These are phyloP conservation scores for Danaus plexippus DNA, from an alignment of 1,140 invertebrate species.

Conservation along the genomic window DNA sequence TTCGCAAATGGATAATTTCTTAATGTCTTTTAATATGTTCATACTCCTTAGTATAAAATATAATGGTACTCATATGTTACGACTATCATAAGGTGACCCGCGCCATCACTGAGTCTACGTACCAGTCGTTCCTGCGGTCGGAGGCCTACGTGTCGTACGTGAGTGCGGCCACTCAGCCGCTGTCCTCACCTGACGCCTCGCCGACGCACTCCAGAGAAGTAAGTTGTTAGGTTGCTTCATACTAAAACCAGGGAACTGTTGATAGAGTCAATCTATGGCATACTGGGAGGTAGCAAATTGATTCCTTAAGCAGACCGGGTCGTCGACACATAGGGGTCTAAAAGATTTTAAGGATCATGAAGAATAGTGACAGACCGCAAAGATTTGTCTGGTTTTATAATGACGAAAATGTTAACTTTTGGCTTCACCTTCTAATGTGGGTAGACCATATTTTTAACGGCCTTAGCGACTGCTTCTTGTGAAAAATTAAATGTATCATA, in stretches of 20 bases:
- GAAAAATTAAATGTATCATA: too few relatives aligned
- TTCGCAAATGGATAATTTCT: background rate
- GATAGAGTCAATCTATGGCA: too few relatives aligned
- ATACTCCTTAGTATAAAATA: constrained; percentile 2
- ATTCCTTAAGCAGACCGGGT: too few relatives aligned
- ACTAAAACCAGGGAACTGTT: background rate
- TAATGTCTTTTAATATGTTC: background rate
- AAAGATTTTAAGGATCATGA: too few relatives aligned
- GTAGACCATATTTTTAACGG: too few relatives aligned
- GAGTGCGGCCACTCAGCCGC: constrained; percentile 76
- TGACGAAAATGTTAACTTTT: too few relatives aligned
- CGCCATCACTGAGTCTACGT: constrained; percentile 87
- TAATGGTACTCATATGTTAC: background rate
- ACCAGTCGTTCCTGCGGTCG: constrained; percentile 91
- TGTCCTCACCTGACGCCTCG: constrained; percentile 67
- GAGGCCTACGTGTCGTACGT: constrained; percentile 93
- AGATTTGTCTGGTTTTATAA: too few relatives aligned
- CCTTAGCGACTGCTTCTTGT: too few relatives aligned
- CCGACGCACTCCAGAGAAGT: constrained; percentile 42
- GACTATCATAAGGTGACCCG: constrained; percentile 78
- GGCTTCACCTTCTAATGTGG: too few relatives aligned
- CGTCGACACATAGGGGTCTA: too few relatives aligned
- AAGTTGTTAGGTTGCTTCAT: constrained; percentile 4
- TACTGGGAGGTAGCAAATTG: too few relatives aligned
- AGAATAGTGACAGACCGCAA: too few relatives aligned